Percentiles rank a stretch among this genome's conserved stretches.
phyloP scores from a whole-genome alignment of 2,797 vertebrate species.

The Gephyroberyx darwinii region DNA sequence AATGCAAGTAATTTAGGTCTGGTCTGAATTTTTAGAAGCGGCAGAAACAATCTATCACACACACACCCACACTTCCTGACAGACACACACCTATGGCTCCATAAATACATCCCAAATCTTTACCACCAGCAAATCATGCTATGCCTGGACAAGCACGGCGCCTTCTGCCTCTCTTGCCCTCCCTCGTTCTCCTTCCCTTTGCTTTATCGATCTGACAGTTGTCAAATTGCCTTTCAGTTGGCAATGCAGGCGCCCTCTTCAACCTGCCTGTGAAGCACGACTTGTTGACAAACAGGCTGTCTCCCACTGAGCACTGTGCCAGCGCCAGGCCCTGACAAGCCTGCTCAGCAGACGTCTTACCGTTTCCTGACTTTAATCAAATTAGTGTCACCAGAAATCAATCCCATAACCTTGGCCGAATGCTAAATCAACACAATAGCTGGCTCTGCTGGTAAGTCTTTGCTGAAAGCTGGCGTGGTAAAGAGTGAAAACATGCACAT shows the following conservation, averaged over 20 bases:
- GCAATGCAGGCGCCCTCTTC: conserved; percentile 41
- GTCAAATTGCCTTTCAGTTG: conserved; percentile 62
- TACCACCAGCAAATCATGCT: conserved; percentile 14
- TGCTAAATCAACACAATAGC: conserved; percentile 65
- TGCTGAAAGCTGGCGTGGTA: conserved; percentile 9
- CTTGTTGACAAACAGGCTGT: conserved; percentile 68
- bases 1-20: background rate
- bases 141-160: conserved; percentile 1
- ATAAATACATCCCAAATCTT: conserved; percentile 18
- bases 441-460: conserved; percentile 27
- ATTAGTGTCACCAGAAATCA: conserved; percentile 64
- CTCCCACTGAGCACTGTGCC: conserved; percentile 39
- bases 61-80: background rate
- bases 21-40: background rate
- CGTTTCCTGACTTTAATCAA: conserved; percentile 69
- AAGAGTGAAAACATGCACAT: conserved; percentile 29
- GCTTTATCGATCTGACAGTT: conserved; percentile 66
- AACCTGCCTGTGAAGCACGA: conserved; percentile 56
- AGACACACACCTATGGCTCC: background rate
- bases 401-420: conserved; percentile 64
- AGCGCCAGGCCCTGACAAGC: conserved; percentile 47
- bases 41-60: background rate
- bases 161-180: conserved; percentile 10
- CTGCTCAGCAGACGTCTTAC: conserved; percentile 60
- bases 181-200: conserved; percentile 21